Conservation (phyloP, 1,140 invertebrate genomes). For the Brachionus rotundiformis region DNA sequence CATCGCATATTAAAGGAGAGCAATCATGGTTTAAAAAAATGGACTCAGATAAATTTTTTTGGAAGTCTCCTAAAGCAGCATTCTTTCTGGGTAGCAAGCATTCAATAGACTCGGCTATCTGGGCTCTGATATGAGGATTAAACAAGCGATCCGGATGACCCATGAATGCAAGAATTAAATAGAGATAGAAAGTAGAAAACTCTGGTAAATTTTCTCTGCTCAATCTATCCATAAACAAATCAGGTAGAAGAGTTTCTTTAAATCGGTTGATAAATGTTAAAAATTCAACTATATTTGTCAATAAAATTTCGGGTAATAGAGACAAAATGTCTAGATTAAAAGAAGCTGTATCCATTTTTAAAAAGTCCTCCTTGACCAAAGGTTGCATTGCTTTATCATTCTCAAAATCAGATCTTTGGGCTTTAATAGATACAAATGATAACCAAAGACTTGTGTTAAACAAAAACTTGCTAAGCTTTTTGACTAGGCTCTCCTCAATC, state of each 20-base stretch:
- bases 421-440: conserved; percentile 72
- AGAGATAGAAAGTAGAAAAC: conserved; percentile 71
- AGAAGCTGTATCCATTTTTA: conserved; percentile 56
- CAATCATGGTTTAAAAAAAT: conserved; percentile 8
- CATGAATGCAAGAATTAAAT: conserved; percentile 71
- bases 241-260: conserved; percentile 59
- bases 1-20: conserved; percentile 58
- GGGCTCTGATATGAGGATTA: conserved; percentile 88
- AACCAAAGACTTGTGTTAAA: conserved; percentile 81
- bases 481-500: conserved; percentile 72
- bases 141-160: conserved; percentile 77
- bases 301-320: conserved; percentile 84
- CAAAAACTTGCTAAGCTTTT: conserved; percentile 74
- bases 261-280: conserved; percentile 74
- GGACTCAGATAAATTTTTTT: background rate
- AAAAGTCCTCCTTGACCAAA: conserved; percentile 53
- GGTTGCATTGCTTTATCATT: conserved; percentile 1
- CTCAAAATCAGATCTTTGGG: background rate
- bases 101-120: conserved; percentile 83
- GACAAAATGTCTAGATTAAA: conserved; percentile 62
- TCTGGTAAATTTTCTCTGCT: background rate
- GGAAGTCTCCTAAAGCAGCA: background rate
- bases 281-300: conserved; percentile 81
- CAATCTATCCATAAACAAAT: conserved; percentile 36
- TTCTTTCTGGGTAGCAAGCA: conserved; percentile 64